These are phyloP conservation scores for Helicorthomorpha holstii DNA, from an alignment of 1,140 invertebrate genomes.

Conservation along the genomic window DNA sequence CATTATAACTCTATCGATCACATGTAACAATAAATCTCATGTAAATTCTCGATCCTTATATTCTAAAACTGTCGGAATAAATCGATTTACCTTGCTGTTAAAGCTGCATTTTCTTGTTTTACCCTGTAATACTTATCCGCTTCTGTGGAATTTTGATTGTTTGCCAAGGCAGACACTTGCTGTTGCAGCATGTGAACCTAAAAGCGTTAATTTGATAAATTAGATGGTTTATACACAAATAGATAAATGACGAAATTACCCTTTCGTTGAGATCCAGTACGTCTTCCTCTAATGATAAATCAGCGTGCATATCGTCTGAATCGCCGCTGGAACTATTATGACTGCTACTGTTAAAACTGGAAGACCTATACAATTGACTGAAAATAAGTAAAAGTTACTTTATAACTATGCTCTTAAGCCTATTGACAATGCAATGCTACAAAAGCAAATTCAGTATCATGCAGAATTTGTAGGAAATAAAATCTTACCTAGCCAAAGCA, in stretches of 20 bases:
- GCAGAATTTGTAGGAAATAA: neutral
- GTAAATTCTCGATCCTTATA: slow-evolving; percentile 4
- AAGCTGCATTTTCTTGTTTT: slow-evolving; percentile 76
- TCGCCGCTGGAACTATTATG: slow-evolving; percentile 73
- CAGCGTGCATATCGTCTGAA: slow-evolving; percentile 71
- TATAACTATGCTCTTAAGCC: slow-evolving; percentile 10
- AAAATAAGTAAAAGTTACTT: slow-evolving; percentile 14
- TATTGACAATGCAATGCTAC: slow-evolving; percentile 32
- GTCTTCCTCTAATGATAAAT: slow-evolving; percentile 75
- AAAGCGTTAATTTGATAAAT: slow-evolving; percentile 5
- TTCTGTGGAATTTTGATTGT: slow-evolving; percentile 53
- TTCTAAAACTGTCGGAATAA: neutral
- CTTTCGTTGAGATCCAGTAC: slow-evolving; percentile 78
- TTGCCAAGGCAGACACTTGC: slow-evolving; percentile 67
- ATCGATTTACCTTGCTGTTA: slow-evolving; percentile 44
- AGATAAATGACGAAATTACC: too few species aligned
- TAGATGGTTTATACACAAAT: slow-evolving; percentile 13
- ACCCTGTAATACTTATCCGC: slow-evolving; percentile 70
- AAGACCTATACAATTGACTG: slow-evolving; percentile 63
- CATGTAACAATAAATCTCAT: neutral
- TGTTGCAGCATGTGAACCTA: slow-evolving; percentile 78
- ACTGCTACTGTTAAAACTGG: slow-evolving; percentile 66
- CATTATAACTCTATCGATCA: slow-evolving; percentile 50
- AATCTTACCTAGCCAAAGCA: slow-evolving; percentile 60
- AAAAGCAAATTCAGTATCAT: neutral